Evolutionary conservation across 2,797 vertebrate genomes (phyloP).

Genomic region (Nothura maculosa): DNA sequence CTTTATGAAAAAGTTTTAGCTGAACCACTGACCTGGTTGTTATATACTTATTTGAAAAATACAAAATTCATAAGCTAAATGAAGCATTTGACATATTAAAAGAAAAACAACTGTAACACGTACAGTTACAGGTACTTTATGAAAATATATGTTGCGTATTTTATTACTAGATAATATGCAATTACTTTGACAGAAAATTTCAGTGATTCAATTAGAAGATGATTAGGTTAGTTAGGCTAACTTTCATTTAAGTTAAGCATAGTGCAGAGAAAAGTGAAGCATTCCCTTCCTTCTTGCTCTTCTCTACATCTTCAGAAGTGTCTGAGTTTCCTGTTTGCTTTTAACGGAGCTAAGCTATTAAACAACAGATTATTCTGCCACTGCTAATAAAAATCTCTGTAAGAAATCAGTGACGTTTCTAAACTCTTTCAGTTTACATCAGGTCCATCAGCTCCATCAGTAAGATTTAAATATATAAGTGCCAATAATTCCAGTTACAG

Average conservation of each 20-base stretch:
- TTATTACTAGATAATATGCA: background rate
- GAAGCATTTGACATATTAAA: background rate
- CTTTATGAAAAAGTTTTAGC: slow-evolving; percentile 21
- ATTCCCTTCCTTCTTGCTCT: background rate
- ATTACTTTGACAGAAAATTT: background rate
- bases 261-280: background rate
- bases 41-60: slow-evolving; percentile 7
- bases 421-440: background rate
- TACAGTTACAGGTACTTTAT: background rate
- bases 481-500: background rate
- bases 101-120: background rate
- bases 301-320: background rate
- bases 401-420: background rate
- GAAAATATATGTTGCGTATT: background rate
- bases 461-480: background rate
- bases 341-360: background rate
- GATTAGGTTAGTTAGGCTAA: background rate
- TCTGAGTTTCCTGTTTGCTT: background rate
- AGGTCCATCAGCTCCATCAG: rapidly evolving
- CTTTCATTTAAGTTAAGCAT: background rate
- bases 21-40: background rate
- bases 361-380: background rate
- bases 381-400: background rate
- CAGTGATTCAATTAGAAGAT: background rate
- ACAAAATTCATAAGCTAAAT: background rate